These are phyloP conservation scores for Graptemys geographica DNA, from an alignment of 2,797 vertebrate genomes.

Conservation along the genomic window DNA sequence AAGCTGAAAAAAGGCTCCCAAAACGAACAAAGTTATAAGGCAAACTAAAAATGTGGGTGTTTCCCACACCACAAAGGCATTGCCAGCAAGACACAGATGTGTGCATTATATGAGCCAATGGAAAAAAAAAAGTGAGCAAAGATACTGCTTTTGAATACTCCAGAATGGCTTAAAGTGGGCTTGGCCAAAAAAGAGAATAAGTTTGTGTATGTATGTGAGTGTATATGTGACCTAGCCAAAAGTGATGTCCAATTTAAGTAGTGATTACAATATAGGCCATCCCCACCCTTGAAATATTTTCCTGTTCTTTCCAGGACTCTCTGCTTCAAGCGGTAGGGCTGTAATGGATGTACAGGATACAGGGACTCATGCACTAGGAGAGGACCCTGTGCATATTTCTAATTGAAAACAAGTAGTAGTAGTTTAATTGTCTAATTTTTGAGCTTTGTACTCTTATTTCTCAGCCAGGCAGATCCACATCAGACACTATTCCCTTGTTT, in stretches of 20 bases:
- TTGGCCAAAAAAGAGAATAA: not conserved
- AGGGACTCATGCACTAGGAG: not conserved
- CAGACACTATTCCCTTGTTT: not conserved
- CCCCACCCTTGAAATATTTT: not conserved
- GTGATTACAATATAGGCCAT: not conserved
- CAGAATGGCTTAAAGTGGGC: not conserved
- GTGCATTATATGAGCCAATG: not conserved
- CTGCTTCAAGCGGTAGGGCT: not conserved
- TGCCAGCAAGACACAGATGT: not conserved
- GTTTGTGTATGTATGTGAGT: not conserved
- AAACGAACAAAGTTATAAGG: conserved; percentile 4
- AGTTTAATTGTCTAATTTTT: not conserved
- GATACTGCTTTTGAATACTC: not conserved
- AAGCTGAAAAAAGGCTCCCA: not conserved
- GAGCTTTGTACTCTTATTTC: not conserved
- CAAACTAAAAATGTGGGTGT: not conserved
- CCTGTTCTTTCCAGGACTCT: not conserved
- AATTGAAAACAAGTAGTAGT: not conserved
- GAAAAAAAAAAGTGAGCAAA: conserved; percentile 37
- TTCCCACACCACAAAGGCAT: not conserved
- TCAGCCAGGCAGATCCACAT: not conserved
- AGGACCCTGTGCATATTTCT: not conserved
- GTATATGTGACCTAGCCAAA: not conserved
- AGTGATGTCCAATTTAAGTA: not conserved
- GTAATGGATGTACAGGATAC: not conserved